A percentile compares a stretch with the other conserved stretches of the same genome.
These are phyloP conservation scores for Micrasema longulum DNA, from an alignment of 1,140 invertebrate genomes.

Conservation along the genomic window DNA sequence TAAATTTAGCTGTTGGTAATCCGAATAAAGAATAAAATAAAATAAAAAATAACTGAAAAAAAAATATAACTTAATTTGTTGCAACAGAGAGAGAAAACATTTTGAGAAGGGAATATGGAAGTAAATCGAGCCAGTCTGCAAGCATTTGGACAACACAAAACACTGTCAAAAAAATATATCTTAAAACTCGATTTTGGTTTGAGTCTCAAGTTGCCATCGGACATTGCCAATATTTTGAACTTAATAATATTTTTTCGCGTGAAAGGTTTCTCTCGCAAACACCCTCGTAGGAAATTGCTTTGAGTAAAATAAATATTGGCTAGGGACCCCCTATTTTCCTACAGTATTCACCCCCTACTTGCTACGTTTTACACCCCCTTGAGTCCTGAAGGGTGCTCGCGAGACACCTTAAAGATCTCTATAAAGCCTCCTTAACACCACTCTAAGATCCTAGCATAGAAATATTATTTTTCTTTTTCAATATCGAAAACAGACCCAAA, in stretches of 20 bases:
- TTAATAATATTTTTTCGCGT: conserved; percentile 51
- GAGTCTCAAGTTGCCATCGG: no score
- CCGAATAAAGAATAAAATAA: no score
- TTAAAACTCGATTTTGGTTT: no score
- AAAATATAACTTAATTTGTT: no score
- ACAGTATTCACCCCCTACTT: background rate
- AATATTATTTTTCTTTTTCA: conserved; percentile 29
- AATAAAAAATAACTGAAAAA: no score
- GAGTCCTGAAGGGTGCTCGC: conserved; percentile 47
- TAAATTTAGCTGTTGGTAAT: no score
- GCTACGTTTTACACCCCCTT: conserved; percentile 41
- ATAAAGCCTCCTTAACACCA: conserved; percentile 45
- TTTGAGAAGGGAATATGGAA: no score
- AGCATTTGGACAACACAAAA: no score
- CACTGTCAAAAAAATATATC: no score
- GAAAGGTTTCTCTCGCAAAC: conserved; percentile 52
- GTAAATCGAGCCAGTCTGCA: no score
- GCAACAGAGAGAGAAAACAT: no score
- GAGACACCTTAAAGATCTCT: conserved; percentile 47
- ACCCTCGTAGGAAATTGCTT: conserved; percentile 54
- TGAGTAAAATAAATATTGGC: conserved; percentile 54
- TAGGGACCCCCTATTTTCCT: conserved; percentile 26
- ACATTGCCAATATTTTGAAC: conserved; percentile 32
- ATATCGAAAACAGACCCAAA: conserved; percentile 24
- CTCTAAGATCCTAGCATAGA: conserved; percentile 29